Evolutionary conservation across 1,140 invertebrate species (phyloP), one percentile per base, ranked within the genome.

Genomic region (Cydia strobilella): DNA sequence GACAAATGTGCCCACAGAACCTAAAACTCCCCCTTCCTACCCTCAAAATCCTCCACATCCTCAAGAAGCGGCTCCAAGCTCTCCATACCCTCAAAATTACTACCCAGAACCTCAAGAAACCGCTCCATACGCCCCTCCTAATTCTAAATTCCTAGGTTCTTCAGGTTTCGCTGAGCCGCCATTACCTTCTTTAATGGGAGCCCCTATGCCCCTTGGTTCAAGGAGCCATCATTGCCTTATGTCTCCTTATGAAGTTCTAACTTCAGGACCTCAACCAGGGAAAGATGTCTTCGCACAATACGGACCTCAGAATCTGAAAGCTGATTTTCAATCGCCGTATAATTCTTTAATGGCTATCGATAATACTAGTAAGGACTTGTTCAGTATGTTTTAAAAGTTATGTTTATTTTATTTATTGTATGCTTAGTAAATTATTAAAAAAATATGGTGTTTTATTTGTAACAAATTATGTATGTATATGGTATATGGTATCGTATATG

Each of bases 311-410:
- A 69, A 69, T 69, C 9, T 39, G 0, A 69, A 69, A 35, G 65
- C 65, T 4, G 65, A 69, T 42, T 69, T 69, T 35, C 65, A 69
- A 15, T 69, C 65, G 2, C 65, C 65, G 1, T 69, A 69, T 10
- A 31, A 69, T 10, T 69, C 35, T 18, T 18, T 69, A n/a, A 35
- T 66, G 35, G 18, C 35, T 1, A 42, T 20, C 20, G 65, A 69
- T 18, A 69, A 69, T 18, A 39, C 65, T 18, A 69, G 31, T 18
- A 35, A 69, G n/a, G 65, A 69, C 10, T 39, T 69, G n/a, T 69
- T 69, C 20, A 42, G 27, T 35, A 35, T 69, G 27, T 69, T 69
- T 20, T 69, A 35, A 66, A 7, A 35, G 63, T 66, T 27, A 35
- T 66, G 27, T 69, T 9, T 35, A 7, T 13, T 66, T 1, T 69